These are phyloP conservation scores for Hippoglossus hippoglossus DNA, from an alignment of 2,797 vertebrate genomes.

Conservation along the genomic window DNA sequence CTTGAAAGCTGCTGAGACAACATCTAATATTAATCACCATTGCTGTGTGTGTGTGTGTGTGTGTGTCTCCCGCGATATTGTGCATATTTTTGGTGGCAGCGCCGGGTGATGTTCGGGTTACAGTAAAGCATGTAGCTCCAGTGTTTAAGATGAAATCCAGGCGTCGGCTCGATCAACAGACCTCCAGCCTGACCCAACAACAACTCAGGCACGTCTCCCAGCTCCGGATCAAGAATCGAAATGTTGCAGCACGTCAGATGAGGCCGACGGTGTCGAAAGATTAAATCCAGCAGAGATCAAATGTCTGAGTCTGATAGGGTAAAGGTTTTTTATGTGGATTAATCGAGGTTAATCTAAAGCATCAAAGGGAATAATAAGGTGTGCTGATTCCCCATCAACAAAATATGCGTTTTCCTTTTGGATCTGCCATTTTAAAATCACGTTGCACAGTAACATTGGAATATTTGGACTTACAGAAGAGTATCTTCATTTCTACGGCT, in stretches of 20 bases:
- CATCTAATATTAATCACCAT: slow-evolving; percentile 78
- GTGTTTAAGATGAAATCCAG: slow-evolving; percentile 13
- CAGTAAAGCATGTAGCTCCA: not conserved
- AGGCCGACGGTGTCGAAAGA: not conserved
- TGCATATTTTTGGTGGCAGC: slow-evolving; percentile 37
- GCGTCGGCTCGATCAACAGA: slow-evolving; percentile 33
- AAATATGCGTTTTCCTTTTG: not conserved
- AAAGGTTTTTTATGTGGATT: slow-evolving; percentile 24
- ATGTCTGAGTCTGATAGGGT: slow-evolving; percentile 17
- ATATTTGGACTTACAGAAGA: not conserved
- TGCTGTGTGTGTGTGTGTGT: slow-evolving; percentile 27
- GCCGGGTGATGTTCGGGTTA: slow-evolving; percentile 16
- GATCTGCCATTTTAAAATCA: slow-evolving; percentile 1
- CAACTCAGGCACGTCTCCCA: not conserved
- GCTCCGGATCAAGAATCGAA: slow-evolving; percentile 29
- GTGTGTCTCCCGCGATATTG: slow-evolving; percentile 53
- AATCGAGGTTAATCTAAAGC: not conserved
- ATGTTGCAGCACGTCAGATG: slow-evolving; percentile 31
- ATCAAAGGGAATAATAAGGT: not conserved
- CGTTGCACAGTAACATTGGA: not conserved
- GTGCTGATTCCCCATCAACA: not conserved
- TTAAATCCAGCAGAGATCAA: slow-evolving; percentile 27
- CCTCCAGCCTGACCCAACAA: not conserved
- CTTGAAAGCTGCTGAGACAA: slow-evolving; percentile 76
- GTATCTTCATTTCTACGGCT: too few relatives aligned